Evolutionary conservation across 1,140 invertebrate species (phyloP).

Genomic region (Gyrodactylus bullatarudis): DNA sequence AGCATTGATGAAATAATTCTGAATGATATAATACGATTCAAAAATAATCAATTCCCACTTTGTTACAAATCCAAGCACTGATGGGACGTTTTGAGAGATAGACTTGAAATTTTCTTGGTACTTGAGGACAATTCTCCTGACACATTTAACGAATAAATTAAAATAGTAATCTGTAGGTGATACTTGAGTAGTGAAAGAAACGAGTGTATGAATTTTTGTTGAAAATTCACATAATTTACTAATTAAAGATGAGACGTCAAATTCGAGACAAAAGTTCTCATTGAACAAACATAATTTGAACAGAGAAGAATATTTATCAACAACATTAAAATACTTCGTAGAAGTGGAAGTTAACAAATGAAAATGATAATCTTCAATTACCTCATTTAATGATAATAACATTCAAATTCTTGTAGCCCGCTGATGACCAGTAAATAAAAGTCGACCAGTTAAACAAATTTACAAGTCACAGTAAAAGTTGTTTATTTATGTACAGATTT

Average conservation of each 20-base stretch:
- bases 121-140: neutral
- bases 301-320: too few species aligned
- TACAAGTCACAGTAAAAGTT: too few species aligned
- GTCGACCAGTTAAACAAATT: too few species aligned
- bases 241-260: neutral
- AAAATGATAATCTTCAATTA: neutral
- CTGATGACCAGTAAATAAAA: too few species aligned
- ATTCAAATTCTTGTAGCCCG: neutral
- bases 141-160: neutral
- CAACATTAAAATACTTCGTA: neutral
- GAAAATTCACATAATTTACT: neutral
- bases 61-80: neutral
- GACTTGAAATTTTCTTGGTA: neutral
- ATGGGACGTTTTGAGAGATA: neutral
- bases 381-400: neutral
- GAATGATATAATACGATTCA: neutral
- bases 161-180: neutral
- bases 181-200: neutral
- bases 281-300: too few species aligned
- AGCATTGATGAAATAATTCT: neutral
- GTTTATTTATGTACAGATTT: too few species aligned
- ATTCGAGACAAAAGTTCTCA: too few species aligned
- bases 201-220: neutral
- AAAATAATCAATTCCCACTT: neutral
- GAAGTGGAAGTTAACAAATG: neutral